These are phyloP conservation scores for Phoenicopterus ruber DNA, from an alignment of 2,113 vertebrate genomes.

Conservation along the genomic window DNA sequence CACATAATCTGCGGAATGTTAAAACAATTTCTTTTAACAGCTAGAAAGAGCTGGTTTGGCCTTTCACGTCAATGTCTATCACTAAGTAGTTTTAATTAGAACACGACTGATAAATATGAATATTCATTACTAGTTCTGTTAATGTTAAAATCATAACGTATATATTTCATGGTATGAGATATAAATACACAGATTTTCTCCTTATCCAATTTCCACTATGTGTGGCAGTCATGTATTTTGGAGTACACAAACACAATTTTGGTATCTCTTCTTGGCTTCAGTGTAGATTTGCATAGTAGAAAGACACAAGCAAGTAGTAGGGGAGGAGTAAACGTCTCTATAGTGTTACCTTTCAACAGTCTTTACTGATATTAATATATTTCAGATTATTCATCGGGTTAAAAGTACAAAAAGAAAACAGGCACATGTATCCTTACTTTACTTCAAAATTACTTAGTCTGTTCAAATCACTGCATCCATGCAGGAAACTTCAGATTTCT, in stretches of 20 bases:
- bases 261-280: not conserved
- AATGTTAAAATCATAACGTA: not conserved
- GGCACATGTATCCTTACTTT: not conserved
- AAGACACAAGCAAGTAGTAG: not conserved
- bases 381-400: not conserved
- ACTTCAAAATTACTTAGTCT: not conserved
- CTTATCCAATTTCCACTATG: not conserved
- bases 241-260: not conserved
- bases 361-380: not conserved
- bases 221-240: not conserved
- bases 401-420: not conserved
- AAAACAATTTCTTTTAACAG: conserved; percentile 7
- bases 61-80: not conserved
- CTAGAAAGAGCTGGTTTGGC: not conserved
- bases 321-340: not conserved
- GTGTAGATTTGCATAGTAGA: not conserved
- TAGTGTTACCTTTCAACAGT: not conserved
- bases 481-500: not conserved
- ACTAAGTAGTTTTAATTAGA: conserved; percentile 24
- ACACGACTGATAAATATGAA: not conserved
- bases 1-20: not conserved
- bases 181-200: not conserved
- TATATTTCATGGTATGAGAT: not conserved
- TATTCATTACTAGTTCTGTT: conserved; percentile 5
- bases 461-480: not conserved